Conservation (phyloP, 64 coral and sea anemone genomes). For the Platygyra sinensis region DNA sequence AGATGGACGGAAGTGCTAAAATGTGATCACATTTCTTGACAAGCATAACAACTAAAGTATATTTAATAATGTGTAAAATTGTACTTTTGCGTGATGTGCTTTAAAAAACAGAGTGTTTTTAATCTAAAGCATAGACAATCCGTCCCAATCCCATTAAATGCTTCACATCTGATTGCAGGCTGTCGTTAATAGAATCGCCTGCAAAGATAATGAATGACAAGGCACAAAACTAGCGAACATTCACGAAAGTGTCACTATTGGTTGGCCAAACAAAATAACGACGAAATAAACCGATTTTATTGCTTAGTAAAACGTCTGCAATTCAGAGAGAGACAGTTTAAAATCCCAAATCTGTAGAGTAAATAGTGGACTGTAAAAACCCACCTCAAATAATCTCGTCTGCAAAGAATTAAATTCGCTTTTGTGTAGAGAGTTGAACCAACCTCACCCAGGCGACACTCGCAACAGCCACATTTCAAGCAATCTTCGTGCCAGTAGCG, state of each 20-base stretch:
- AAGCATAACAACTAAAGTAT: neutral
- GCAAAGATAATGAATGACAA: neutral
- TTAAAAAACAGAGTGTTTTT: neutral
- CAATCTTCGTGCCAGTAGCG: slow-evolving; percentile 97
- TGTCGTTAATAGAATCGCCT: neutral
- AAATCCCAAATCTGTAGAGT: slow-evolving; percentile 25
- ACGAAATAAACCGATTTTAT: slow-evolving; percentile 12
- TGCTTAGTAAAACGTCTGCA: neutral
- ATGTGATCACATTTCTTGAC: slow-evolving; percentile 45
- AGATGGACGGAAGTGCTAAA: slow-evolving; percentile 29
- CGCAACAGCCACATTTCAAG: slow-evolving; percentile 95
- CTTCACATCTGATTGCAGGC: neutral
- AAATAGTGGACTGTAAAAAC: slow-evolving; percentile 18
- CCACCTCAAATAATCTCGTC: slow-evolving; percentile 92
- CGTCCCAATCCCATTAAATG: neutral
- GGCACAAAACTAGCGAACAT: neutral
- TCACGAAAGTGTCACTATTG: slow-evolving; percentile 15
- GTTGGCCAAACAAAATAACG: slow-evolving; percentile 20
- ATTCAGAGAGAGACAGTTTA: neutral
- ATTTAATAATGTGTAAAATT: slow-evolving; percentile 40
- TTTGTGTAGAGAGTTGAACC: slow-evolving; percentile 93
- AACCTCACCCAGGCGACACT: slow-evolving; percentile 95
- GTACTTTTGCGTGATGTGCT: neutral
- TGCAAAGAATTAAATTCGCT: slow-evolving; percentile 92
- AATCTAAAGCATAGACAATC: neutral